These are phyloP conservation scores for Nicator chloris DNA, from an alignment of 2,113 vertebrate species.

Conservation along the genomic window DNA sequence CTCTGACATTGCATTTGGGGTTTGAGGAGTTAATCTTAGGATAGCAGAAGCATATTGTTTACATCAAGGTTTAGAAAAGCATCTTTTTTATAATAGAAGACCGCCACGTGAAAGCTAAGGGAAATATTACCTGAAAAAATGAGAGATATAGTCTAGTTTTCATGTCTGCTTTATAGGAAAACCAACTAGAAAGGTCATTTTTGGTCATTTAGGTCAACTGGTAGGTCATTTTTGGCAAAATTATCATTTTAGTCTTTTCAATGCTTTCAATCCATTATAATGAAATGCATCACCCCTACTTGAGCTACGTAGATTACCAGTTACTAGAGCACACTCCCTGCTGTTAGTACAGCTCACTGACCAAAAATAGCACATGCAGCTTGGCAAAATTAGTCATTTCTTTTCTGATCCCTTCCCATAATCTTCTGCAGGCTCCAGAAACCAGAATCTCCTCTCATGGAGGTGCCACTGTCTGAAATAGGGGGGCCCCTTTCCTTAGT, in stretches of 20 bases:
- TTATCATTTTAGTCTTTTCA: not conserved
- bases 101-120: not conserved
- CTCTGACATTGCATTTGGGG: not conserved
- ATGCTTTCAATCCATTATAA: not conserved
- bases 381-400: not conserved
- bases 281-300: not conserved
- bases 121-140: not conserved
- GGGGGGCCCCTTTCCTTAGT: not conserved
- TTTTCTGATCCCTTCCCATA: not conserved
- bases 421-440: not conserved
- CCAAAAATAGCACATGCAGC: not conserved
- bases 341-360: not conserved
- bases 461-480: not conserved
- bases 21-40: not conserved
- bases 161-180: not conserved
- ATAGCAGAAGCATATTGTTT: not conserved
- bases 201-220: no score
- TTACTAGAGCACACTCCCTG: not conserved
- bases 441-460: not conserved
- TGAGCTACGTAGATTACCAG: not conserved
- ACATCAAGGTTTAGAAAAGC: not conserved
- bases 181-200: not conserved
- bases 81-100: not conserved
- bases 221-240: not conserved
- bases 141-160: not conserved